These are phyloP conservation scores for Cyphomyrmex costatus DNA, from an alignment of 1,140 invertebrate species.

Conservation along the genomic window DNA sequence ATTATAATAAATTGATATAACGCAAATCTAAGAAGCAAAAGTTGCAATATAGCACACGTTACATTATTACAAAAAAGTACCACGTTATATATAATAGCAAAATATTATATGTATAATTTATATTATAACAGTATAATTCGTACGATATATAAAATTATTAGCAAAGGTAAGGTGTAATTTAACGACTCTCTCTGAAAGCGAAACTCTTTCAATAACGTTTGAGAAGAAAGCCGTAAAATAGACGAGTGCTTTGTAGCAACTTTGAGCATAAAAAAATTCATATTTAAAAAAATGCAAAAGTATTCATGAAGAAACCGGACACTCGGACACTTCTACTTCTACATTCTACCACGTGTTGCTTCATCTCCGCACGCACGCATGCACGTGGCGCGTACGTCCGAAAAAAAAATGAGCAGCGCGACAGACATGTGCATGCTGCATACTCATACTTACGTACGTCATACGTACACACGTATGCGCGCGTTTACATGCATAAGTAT, in stretches of 20 bases:
- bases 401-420: slow-evolving; percentile 44
- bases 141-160: not conserved
- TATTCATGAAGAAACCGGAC: not conserved
- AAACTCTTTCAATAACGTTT: not conserved
- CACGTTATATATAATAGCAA: not conserved
- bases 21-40: not conserved
- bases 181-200: not conserved
- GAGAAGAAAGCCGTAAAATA: not conserved
- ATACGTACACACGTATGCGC: slow-evolving; percentile 25
- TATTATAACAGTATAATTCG: not conserved
- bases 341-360: slow-evolving; percentile 34
- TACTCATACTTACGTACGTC: slow-evolving; percentile 35
- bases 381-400: slow-evolving; percentile 48
- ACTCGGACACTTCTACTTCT: not conserved
- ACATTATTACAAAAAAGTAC: not conserved
- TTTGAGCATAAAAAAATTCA: not conserved
- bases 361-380: slow-evolving; percentile 35
- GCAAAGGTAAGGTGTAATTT: not conserved
- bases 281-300: not conserved
- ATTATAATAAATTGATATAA: not conserved
- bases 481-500: slow-evolving; percentile 74
- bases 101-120: not conserved
- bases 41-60: not conserved
- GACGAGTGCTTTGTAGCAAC: not conserved
- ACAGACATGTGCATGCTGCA: slow-evolving; percentile 40